Percentiles rank a stretch among this genome's conserved stretches.
Evolutionary conservation across 2,113 vertebrate species (phyloP).

Genomic region (Brachirus orientalis): DNA sequence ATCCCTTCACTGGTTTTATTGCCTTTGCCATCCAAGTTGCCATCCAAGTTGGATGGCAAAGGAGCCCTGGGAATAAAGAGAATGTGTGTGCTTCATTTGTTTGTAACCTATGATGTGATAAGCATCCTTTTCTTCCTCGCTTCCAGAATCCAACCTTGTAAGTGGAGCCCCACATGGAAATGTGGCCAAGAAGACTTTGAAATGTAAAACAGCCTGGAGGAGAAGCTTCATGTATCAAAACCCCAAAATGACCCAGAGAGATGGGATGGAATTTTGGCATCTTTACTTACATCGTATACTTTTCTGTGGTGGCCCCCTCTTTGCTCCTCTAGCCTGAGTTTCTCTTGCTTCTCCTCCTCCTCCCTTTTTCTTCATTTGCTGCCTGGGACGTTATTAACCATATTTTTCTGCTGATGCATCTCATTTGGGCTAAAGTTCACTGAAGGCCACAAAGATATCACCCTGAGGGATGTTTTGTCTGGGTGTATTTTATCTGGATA

Average conservation of each 20-base stretch:
- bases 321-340: conserved; percentile 14
- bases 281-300: conserved; percentile 29
- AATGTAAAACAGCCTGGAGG: conserved; percentile 20
- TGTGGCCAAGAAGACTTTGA: conserved; percentile 25
- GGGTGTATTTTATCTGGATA: background rate
- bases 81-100: conserved; percentile 25
- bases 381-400: conserved; percentile 25
- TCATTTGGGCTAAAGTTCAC: conserved; percentile 33
- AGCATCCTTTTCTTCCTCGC: conserved; percentile 3
- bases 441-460: background rate
- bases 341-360: conserved; percentile 11
- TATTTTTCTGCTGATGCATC: conserved; percentile 33
- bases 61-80: conserved; percentile 4
- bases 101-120: conserved; percentile 41
- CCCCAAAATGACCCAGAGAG: conserved; percentile 44
- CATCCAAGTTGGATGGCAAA: conserved; percentile 21
- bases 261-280: conserved; percentile 52
- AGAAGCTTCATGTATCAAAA: conserved; percentile 40
- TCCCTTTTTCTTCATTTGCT: conserved; percentile 3
- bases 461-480: conserved; percentile 6
- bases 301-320: conserved; percentile 14
- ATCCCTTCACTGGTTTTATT: background rate
- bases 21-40: background rate
- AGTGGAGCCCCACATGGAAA: conserved; percentile 16
- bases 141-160: conserved; percentile 32